These are phyloP conservation scores for Zophobas morio DNA, from an alignment of 1,140 invertebrate genomes.

Conservation along the genomic window DNA sequence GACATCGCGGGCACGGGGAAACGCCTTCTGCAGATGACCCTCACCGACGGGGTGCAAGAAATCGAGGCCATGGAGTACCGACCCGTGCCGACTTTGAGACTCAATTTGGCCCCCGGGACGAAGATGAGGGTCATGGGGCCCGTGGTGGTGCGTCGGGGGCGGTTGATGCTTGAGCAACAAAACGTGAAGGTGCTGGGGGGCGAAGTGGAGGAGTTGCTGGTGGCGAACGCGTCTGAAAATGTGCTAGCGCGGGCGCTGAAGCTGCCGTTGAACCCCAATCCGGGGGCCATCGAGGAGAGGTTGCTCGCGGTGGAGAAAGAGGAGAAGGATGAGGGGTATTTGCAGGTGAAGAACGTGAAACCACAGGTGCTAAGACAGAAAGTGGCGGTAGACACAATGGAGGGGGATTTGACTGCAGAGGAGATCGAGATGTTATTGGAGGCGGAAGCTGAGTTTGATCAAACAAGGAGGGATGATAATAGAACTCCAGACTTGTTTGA, in stretches of 20 bases:
- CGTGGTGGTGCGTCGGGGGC: slow-evolving; percentile 78
- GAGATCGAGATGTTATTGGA: slow-evolving; percentile 57
- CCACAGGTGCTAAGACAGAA: neutral
- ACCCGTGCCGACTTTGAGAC: slow-evolving; percentile 74
- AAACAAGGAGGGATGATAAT: slow-evolving; percentile 26
- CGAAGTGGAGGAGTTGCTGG: slow-evolving; percentile 78
- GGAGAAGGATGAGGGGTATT: slow-evolving; percentile 7
- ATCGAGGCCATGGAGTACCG: slow-evolving; percentile 83
- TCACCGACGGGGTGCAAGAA: slow-evolving; percentile 84
- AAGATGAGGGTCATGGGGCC: slow-evolving; percentile 79
- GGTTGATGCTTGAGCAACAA: slow-evolving; percentile 77
- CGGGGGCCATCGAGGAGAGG: slow-evolving; percentile 62
- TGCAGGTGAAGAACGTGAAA: slow-evolving; percentile 3
- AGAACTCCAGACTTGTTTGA: slow-evolving; percentile 58
- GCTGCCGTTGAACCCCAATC: slow-evolving; percentile 69
- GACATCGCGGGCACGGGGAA: slow-evolving; percentile 66
- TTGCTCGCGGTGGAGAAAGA: slow-evolving; percentile 34
- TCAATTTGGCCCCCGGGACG: slow-evolving; percentile 75
- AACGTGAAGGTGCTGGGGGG: slow-evolving; percentile 81
- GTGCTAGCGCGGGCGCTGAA: slow-evolving; percentile 73
- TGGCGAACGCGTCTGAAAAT: slow-evolving; percentile 75
- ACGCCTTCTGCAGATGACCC: slow-evolving; percentile 79
- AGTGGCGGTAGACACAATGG: slow-evolving; percentile 27
- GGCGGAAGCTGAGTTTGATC: slow-evolving; percentile 48
- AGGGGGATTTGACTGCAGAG: slow-evolving; percentile 48